These are phyloP conservation scores for Acrocyrtus sp. DNA, from an alignment of 2,888 invertebrate genomes.

Conservation along the genomic window DNA sequence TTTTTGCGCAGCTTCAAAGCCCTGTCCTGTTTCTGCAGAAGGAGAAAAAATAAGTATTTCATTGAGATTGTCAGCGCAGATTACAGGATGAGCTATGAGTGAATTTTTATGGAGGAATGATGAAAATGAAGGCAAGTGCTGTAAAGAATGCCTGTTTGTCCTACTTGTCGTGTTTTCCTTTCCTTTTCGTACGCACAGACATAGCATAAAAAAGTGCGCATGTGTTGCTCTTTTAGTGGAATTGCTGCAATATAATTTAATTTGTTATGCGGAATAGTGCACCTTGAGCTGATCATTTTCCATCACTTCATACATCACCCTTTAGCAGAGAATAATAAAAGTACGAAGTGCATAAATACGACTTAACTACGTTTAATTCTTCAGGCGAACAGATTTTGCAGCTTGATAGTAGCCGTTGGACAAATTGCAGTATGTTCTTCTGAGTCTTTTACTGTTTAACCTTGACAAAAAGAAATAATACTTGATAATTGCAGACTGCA, in stretches of 20 bases:
- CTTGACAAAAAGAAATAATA: conserved; percentile 15
- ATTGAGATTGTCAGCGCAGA: conserved; percentile 11
- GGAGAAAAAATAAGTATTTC: conserved; percentile 13
- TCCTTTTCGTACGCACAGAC: conserved; percentile 5
- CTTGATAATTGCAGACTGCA: conserved; percentile 10
- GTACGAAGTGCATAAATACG: not conserved
- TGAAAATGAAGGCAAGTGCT: conserved; percentile 3
- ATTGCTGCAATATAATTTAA: not conserved
- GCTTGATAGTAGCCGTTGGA: not conserved
- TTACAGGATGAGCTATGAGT: no score
- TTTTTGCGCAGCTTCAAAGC: no score
- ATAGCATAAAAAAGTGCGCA: no score
- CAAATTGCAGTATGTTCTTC: not conserved
- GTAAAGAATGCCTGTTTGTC: not conserved
- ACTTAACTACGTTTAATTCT: not conserved
- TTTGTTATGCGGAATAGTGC: no score
- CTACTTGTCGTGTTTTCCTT: not conserved
- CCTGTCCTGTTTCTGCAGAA: no score
- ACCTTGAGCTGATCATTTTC: no score
- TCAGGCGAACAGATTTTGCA: conserved; percentile 13
- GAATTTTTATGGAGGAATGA: conserved; percentile 9
- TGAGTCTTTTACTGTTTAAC: not conserved
- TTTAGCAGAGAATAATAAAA: not conserved
- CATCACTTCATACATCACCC: no score
- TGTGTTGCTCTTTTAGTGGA: not conserved